Evolutionary conservation across 2,797 vertebrate genomes (phyloP).

Genomic region (Siniperca undulata): DNA sequence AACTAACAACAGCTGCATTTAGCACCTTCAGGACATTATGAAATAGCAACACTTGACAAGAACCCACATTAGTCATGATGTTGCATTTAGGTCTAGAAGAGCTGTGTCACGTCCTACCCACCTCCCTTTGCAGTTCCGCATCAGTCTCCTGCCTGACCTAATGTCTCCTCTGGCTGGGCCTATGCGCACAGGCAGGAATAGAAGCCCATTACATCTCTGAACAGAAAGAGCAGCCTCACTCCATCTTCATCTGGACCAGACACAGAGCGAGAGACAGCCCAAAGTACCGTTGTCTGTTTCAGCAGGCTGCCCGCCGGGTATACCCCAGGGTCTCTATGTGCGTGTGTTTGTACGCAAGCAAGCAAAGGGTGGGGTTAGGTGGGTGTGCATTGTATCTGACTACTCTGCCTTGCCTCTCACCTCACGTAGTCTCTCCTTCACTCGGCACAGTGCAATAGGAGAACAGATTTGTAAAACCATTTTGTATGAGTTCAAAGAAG

Average conservation of each 20-base stretch:
- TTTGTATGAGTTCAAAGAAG: constrained; percentile 75
- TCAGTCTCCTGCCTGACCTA: constrained; percentile 70
- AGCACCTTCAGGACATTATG: constrained; percentile 31
- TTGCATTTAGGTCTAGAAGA: constrained; percentile 46
- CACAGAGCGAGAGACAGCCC: constrained; percentile 60
- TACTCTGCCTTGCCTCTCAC: constrained; percentile 38
- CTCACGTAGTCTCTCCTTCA: constrained; percentile 58
- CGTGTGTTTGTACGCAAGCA: constrained; percentile 19
- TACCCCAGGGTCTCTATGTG: constrained; percentile 50
- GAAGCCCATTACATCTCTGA: constrained; percentile 78
- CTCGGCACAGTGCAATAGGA: constrained; percentile 61
- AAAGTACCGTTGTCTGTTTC: constrained; percentile 72
- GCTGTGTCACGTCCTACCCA: constrained; percentile 62
- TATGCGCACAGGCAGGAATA: constrained; percentile 71
- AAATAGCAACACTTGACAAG: constrained; percentile 43
- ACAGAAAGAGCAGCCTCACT: constrained; percentile 76
- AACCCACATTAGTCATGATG: constrained; percentile 59
- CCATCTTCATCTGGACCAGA: constrained; percentile 78
- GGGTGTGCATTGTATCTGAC: constrained; percentile 24
- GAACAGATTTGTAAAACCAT: constrained; percentile 77
- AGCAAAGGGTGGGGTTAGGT: constrained; percentile 19
- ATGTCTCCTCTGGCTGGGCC: constrained; percentile 68
- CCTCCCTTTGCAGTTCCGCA: constrained; percentile 44
- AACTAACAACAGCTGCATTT: constrained; percentile 40
- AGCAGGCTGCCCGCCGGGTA: constrained; percentile 55